These are phyloP conservation scores for Agrochola lychnidis DNA, from an alignment of 2,888 invertebrate genomes.

Conservation along the genomic window DNA sequence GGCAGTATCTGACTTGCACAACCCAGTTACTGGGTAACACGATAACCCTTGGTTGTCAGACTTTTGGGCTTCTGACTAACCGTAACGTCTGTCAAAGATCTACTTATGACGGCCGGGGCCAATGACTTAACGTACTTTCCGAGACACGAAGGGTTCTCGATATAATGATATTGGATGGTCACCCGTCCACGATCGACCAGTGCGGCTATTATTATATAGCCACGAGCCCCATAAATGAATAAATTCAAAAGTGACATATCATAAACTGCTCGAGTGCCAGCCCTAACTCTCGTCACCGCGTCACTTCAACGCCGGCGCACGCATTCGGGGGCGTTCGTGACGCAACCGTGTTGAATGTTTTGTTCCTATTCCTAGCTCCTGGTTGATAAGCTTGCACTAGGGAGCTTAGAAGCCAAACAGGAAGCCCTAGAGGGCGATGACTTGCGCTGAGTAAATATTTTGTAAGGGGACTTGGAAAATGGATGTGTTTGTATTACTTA, in stretches of 20 bases:
- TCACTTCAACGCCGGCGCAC: constrained; percentile 46
- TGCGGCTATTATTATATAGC: not conserved
- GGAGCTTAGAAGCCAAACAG: constrained; percentile 52
- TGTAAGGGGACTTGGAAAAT: constrained; percentile 26
- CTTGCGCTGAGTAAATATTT: constrained; percentile 52
- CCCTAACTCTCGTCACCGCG: constrained; percentile 55
- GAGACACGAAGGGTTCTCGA: not conserved
- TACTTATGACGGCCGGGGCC: not conserved
- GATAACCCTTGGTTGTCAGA: too few species aligned
- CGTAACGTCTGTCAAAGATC: too few species aligned
- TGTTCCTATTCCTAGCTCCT: constrained; percentile 55
- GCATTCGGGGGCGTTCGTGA: constrained; percentile 62
- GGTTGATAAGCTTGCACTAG: constrained; percentile 42
- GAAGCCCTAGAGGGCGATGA: constrained; percentile 47
- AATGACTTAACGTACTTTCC: not conserved
- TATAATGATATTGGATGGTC: not conserved
- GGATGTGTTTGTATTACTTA: constrained; percentile 7
- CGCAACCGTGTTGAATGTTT: constrained; percentile 58
- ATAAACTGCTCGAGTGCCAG: constrained; percentile 16
- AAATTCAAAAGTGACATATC: not conserved
- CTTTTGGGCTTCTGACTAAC: too few species aligned
- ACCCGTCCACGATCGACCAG: not conserved
- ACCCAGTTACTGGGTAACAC: too few species aligned
- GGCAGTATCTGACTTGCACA: too few species aligned
- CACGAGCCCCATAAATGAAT: not conserved